These are phyloP conservation scores for Lagria hirta DNA, from an alignment of 2,888 invertebrate species.

Conservation along the genomic window DNA sequence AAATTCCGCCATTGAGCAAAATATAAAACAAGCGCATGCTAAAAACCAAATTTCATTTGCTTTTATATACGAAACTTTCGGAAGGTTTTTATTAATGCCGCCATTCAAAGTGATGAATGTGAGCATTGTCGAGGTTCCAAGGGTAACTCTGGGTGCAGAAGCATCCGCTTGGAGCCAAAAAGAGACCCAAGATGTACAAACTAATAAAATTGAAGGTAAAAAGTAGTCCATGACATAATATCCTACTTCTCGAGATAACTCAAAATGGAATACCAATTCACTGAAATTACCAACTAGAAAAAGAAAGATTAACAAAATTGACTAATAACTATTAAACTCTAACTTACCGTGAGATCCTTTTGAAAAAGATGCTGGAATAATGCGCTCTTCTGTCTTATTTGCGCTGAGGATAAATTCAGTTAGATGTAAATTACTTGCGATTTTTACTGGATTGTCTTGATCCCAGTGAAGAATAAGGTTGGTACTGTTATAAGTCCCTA, in stretches of 20 bases:
- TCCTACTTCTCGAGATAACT: conserved; percentile 77
- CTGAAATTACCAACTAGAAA: conserved; percentile 79
- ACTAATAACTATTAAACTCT: no score
- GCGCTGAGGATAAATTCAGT: conserved; percentile 77
- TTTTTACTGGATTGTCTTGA: conserved; percentile 69
- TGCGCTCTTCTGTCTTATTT: conserved; percentile 70
- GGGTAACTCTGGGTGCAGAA: conserved; percentile 76
- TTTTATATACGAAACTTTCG: conserved; percentile 88
- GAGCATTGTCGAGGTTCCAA: conserved; percentile 82
- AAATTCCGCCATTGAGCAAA: conserved; percentile 82
- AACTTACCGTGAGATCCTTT: conserved; percentile 67
- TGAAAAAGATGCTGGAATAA: conserved; percentile 67
- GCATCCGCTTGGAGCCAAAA: conserved; percentile 89
- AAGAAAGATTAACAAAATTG: no score
- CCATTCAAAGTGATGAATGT: conserved; percentile 86
- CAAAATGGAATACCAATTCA: conserved; percentile 75
- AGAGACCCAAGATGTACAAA: conserved; percentile 85
- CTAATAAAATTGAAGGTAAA: conserved; percentile 82
- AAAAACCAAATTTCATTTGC: conserved; percentile 90
- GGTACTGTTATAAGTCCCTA: conserved; percentile 83
- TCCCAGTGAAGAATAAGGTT: conserved; percentile 78
- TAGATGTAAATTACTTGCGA: conserved; percentile 75
- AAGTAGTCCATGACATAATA: conserved; percentile 89
- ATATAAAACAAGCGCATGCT: conserved; percentile 81
- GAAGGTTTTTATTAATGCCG: conserved; percentile 80